phyloP scores from a whole-genome alignment of 2,797 vertebrate species.

The Vespertilio murinus region DNA sequence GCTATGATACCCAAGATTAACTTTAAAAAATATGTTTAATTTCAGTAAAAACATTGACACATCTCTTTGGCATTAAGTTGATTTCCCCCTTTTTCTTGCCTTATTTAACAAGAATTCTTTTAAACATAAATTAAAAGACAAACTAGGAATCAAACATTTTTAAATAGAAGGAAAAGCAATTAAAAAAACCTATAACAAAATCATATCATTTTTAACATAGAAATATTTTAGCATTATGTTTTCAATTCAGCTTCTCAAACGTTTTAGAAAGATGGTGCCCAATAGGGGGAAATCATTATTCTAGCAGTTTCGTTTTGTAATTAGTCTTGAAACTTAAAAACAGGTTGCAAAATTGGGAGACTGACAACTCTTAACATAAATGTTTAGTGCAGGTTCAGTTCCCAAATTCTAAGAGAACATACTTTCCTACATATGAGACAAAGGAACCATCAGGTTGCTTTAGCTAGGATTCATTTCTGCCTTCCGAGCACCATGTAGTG shows the following conservation, averaged over 20 bases:
- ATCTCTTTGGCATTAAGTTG: not conserved
- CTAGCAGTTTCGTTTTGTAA: constrained; percentile 61
- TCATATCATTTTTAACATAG: constrained; percentile 27
- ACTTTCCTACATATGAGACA: constrained; percentile 2
- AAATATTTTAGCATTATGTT: constrained; percentile 37
- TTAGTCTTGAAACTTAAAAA: constrained; percentile 53
- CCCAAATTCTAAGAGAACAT: not conserved
- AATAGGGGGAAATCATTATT: not conserved
- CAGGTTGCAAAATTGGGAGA: not conserved
- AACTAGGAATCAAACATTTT: not conserved
- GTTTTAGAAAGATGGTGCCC: constrained; percentile 12
- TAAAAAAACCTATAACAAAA: not conserved
- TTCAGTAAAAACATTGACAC: constrained; percentile 32
- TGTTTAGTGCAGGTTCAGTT: not conserved
- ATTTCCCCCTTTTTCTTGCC: not conserved
- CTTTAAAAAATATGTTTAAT: constrained; percentile 36
- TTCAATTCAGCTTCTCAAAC: constrained; percentile 14
- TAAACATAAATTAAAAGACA: constrained; percentile 16
- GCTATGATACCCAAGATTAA: constrained; percentile 12
- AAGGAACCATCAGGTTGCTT: not conserved
- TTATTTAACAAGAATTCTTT: constrained; percentile 37
- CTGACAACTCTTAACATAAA: not conserved
- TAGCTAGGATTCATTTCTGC: constrained; percentile 32
- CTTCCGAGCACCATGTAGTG: constrained; percentile 29
- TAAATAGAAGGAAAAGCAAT: constrained; percentile 36